A percentile compares a stretch with the other conserved stretches of the same genome.
Conservation (phyloP, 2,797 vertebrate species). For the Telmatherina bonti region DNA sequence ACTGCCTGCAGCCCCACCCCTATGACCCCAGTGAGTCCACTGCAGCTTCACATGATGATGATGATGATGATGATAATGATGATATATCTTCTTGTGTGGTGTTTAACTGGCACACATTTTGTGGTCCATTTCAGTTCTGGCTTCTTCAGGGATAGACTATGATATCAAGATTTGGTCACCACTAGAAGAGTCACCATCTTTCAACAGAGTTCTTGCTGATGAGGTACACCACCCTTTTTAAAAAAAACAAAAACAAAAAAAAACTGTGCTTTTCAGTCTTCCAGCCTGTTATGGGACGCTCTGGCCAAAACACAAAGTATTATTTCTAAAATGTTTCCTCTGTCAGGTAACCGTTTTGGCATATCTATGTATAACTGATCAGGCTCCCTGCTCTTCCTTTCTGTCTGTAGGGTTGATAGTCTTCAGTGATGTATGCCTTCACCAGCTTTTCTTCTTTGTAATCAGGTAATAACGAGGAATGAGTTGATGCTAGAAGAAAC, state of each 20-base stretch:
- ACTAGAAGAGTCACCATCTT: constrained; percentile 91
- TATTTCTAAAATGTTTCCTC: neutral
- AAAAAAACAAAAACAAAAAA: neutral
- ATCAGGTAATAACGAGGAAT: constrained; percentile 96
- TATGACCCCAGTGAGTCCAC: constrained; percentile 94
- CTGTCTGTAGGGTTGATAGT: no score
- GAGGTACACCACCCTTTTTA: constrained; percentile 83
- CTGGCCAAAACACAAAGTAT: neutral
- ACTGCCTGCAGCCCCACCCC: constrained; percentile 98
- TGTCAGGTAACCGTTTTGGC: neutral
- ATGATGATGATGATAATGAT: no score
- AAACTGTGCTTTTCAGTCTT: neutral
- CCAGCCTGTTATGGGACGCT: neutral
- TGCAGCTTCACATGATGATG: neutral
- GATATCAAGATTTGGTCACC: constrained; percentile 99
- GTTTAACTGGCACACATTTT: constrained; percentile 28
- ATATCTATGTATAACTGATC: no score
- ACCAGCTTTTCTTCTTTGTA: neutral
- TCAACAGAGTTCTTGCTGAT: constrained; percentile 95
- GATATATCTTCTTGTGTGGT: neutral
- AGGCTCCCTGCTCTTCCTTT: neutral
- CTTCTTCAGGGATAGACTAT: constrained; percentile 98
- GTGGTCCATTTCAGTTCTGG: constrained; percentile 87
- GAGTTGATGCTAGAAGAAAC: constrained; percentile 99
- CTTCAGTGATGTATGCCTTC: neutral